Conservation (phyloP, 1,140 invertebrate genomes). For the Bombus soroeensis region DNA sequence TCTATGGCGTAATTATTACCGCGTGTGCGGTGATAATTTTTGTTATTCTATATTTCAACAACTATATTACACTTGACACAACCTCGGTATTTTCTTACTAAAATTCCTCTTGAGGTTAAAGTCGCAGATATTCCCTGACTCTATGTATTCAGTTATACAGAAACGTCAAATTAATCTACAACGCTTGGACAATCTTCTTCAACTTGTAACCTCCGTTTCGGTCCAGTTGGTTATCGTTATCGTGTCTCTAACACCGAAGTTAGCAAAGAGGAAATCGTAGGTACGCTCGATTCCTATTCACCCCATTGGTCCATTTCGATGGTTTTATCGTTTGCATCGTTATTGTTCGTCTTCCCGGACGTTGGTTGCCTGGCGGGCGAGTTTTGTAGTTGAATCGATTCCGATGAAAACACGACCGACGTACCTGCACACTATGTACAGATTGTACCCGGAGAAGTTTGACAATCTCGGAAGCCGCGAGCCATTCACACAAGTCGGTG, state of each 20-base stretch:
- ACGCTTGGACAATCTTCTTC: not conserved
- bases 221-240: not conserved
- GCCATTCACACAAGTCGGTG: not conserved
- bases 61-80: not conserved
- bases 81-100: not conserved
- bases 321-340: not conserved
- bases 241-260: not conserved
- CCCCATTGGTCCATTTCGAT: not conserved
- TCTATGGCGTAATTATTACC: too few relatives aligned
- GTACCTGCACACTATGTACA: not conserved
- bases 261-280: not conserved
- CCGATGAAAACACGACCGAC: too few relatives aligned
- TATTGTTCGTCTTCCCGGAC: not conserved
- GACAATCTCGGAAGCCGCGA: slow-evolving; percentile 1
- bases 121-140: not conserved
- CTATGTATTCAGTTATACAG: not conserved
- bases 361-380: not conserved
- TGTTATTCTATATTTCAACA: not conserved
- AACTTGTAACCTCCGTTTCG: not conserved
- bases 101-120: not conserved
- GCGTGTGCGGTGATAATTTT: not conserved
- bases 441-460: not conserved
- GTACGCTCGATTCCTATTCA: not conserved
- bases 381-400: slow-evolving; percentile 6
- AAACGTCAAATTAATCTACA: not conserved